Evolutionary conservation across 2,113 vertebrate species (phyloP), one percentile per base, ranked within the genome.

Genomic region (Cebidichthys violaceus): DNA sequence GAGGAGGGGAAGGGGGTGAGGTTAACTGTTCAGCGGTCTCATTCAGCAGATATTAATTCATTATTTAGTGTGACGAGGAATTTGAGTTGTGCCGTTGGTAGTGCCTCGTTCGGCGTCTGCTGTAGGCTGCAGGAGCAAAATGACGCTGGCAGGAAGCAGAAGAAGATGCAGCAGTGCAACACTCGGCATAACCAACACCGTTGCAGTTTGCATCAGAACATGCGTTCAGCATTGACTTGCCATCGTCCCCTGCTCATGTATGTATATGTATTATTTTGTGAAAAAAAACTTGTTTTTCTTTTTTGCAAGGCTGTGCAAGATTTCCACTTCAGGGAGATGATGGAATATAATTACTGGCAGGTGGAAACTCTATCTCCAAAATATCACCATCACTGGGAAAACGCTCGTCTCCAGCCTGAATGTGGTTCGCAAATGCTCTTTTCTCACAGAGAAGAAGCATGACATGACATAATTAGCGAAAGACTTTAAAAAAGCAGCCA

Each of bases 31-130:
- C 83, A 55, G 79, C 11, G 2, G 10, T 78, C 89, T 87, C 90
- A 92, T 93, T 93, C 90, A 92, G 43, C 5, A 66, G 68, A 81
- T 84, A 88, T 86, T 70, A 80, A 88, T 90, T 84, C 55, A 91
- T 94, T 94, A 91, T 91, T 93, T 87, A 93, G 66, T 20, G 69
- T 74, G 84, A 82, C 8, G 24, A 64, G 89, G 78, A 90, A 90
- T 86, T 52, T 60, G 70, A 92, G 88, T 79, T 10, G 29, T 52
- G 57, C 22, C 11, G 4, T 9, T 47, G 43, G 59, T 33, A 17
- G 47, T 41, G 78, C 17, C 43, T n/a, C 8, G 22, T 41, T 71
- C n/a, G 15, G 14, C 4, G 59, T 74, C 72, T 59, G 75, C 10
- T 47, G 55, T 0, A 35, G 47, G 7, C 72, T 50, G 45, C 37